These are phyloP conservation scores for Melierax canorus DNA, from an alignment of 2,113 vertebrate species.

Conservation along the genomic window DNA sequence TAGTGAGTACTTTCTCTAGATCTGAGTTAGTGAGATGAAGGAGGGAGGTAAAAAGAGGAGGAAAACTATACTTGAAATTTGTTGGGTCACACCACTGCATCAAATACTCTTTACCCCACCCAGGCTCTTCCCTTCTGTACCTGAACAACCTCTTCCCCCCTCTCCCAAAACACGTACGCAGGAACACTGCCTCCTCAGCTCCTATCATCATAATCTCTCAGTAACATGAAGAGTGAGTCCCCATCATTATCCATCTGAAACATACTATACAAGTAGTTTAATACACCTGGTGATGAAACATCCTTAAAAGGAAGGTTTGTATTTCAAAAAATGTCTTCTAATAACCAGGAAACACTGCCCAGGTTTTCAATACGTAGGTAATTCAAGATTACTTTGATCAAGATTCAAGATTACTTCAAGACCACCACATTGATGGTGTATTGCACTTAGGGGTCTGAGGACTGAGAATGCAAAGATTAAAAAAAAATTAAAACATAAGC, in stretches of 20 bases:
- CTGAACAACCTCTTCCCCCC: not conserved
- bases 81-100: not conserved
- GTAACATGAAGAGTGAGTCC: not conserved
- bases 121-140: not conserved
- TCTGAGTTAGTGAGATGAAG: not conserved
- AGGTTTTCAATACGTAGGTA: not conserved
- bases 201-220: not conserved
- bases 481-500: not conserved
- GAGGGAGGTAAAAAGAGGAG: not conserved
- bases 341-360: not conserved
- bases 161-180: accelerated
- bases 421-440: not conserved
- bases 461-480: not conserved
- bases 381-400: not conserved
- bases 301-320: not conserved
- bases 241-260: not conserved
- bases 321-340: not conserved
- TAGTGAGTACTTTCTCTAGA: not conserved
- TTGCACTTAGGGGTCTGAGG: not conserved
- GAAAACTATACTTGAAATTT: not conserved
- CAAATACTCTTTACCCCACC: not conserved
- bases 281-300: not conserved
- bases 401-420: not conserved
- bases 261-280: not conserved
- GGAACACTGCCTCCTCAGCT: not conserved